Evolutionary conservation across 2,888 invertebrate genomes (phyloP), one percentile per base, ranked within the genome.

Genomic region (Apodemia hepburni): DNA sequence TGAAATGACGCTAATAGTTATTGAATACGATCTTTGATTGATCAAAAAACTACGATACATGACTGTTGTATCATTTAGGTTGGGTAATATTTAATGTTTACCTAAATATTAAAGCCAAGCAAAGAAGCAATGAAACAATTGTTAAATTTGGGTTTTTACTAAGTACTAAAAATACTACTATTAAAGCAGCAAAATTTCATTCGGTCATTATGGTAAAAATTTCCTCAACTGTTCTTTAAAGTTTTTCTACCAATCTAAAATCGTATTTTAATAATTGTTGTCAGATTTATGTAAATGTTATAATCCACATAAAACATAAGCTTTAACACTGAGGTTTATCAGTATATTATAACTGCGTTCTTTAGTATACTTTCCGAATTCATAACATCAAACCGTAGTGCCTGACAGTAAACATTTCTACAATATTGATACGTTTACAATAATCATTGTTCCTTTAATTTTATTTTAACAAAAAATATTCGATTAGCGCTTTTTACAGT

Each of bases 391-490:
- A 58, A 58, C 47, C 45, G 47, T 59, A 58, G 58, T 62, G 58
- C 35, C 57, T 54, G 47, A 42, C 42, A 15, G 42, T 49, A 58
- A 60, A 47, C 15, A 5, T n/a, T 51, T 58, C 61, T 59, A 64
- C 61, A 63, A 61, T 65, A 63, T 42, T 42, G 6, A 66, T 64
- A 63, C 58, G 60, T 63, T 65, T 65, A 66, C 66, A 62, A 60
- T 66, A 65, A 58, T 63, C 47, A 66, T 66, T 66, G 66, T 68
- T 68, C 63, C 66, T 68, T 68, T 66, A 60, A 64, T 66, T 64
- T 64, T 63, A 61, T 62, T 61, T 64, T 61, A 59, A 38, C 38
- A 51, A 62, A n/a, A 51, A 47, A 47, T 47, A 47, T 47, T 51
- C n/a, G 4, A 38, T 11, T 38, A 38, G 38, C 12, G 51, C 51